Evolutionary conservation across 2,797 vertebrate species (phyloP), one percentile per base, ranked within the genome.

Genomic region (Crossoptilon crossoptilon): DNA sequence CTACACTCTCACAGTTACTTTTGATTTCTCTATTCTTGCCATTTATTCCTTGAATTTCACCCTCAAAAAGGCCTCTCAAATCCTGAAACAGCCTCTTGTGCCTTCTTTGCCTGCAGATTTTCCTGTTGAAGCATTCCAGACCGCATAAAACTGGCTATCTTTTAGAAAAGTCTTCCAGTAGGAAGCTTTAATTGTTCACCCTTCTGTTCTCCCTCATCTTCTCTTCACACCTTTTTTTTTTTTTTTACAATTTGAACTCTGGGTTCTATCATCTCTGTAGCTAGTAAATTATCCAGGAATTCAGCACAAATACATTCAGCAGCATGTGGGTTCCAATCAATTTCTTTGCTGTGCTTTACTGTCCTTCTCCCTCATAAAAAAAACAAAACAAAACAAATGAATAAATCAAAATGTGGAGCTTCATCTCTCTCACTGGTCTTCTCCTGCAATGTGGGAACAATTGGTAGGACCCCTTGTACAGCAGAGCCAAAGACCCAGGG

Each of bases 61-160:
- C 41, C 76, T 81, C n/a, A 31, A 58, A 90, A 90, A 87, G 44
- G 53, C 79, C 84, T 90, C 89, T 81, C 27, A 84, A 5, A 86
- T 70, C 76, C 91, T 92, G 73, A 77, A 92, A 39, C 15, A 81
- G 19, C 33, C 33, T 72, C 88, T 76, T 16, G 3, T 75, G 44
- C 53, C 51, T 92, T 56, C 31, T 9, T 68, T 0, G 0, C 67
- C 56, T 78, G 63, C 67, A 89, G 43, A 89, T 70, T 92, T 94
- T 91, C 84, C 44, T 63, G 46, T 1, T 95, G 94, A 94, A 88
- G 48, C 24, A 85, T 81, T 60, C 73, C 94, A 96, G 94, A 85
- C 6, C 35, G 48, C 23, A 41, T n/a, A 43, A 78, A 81, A 72
- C 3, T 16, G 31, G 48, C 37, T 87, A 80, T 79, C 56, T 59